Evolutionary conservation across 2,888 invertebrate species (phyloP).

Genomic region (Meandrusa payeni): DNA sequence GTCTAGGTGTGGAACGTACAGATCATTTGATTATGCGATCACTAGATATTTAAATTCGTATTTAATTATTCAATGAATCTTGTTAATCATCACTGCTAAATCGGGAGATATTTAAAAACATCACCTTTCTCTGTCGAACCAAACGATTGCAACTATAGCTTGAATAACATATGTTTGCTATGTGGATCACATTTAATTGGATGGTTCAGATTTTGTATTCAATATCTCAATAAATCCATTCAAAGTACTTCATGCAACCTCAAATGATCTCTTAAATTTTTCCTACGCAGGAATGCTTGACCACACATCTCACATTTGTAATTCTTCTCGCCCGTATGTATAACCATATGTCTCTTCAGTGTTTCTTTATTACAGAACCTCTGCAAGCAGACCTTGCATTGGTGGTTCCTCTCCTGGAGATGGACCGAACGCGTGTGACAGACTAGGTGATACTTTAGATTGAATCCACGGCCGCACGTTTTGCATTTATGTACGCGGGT

Average conservation of each 20-base stretch:
- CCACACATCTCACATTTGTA: constrained; percentile 78
- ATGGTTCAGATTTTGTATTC: too few species aligned
- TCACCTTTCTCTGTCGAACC: too few species aligned
- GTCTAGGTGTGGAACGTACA: too few species aligned
- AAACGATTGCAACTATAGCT: too few species aligned
- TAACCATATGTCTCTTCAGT: constrained; percentile 78
- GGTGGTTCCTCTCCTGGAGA: constrained; percentile 71
- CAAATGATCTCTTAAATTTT: constrained; percentile 69
- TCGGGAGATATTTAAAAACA: too few species aligned
- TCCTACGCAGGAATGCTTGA: constrained; percentile 69
- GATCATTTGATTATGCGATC: too few species aligned
- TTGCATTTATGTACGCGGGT: constrained; percentile 71
- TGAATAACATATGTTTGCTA: too few species aligned
- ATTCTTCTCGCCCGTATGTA: constrained; percentile 78
- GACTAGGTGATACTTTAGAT: constrained; percentile 67
- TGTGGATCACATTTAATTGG: too few species aligned
- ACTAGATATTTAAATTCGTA: too few species aligned
- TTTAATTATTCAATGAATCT: too few species aligned
- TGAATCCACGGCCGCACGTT: constrained; percentile 66
- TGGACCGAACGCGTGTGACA: constrained; percentile 70
- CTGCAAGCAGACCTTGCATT: constrained; percentile 75
- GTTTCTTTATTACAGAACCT: constrained; percentile 79
- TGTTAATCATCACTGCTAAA: too few species aligned
- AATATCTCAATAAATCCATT: too few species aligned
- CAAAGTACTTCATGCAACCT: constrained; percentile 58